phyloP scores from a whole-genome alignment of 2,113 vertebrate species.

The Corythornis cristatus region DNA sequence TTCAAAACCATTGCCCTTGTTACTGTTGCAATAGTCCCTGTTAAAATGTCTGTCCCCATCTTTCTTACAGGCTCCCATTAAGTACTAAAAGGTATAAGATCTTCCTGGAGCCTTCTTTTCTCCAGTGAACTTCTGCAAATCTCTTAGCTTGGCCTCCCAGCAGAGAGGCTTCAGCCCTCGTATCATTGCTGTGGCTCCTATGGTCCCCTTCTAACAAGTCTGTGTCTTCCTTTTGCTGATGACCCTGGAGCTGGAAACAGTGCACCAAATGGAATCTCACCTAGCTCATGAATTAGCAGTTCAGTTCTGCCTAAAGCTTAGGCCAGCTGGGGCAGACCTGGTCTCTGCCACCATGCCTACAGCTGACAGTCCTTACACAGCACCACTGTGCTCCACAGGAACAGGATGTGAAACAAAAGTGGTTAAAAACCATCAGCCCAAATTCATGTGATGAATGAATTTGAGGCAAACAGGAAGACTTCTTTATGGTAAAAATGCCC shows the following conservation, averaged over 20 bases:
- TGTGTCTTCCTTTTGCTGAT: neutral
- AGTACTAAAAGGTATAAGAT: neutral
- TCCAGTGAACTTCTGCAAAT: neutral
- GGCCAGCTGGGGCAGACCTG: rapidly evolving
- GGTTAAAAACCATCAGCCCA: neutral
- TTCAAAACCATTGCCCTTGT: neutral
- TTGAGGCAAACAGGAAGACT: slow-evolving; percentile 15
- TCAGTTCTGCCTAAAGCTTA: neutral
- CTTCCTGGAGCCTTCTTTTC: neutral
- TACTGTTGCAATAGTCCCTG: neutral
- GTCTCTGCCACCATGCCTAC: neutral
- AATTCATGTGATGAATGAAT: neutral
- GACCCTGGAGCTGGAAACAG: neutral
- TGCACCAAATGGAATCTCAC: neutral
- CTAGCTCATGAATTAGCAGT: neutral
- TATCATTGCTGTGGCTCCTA: neutral
- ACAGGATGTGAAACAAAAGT: slow-evolving; percentile 35
- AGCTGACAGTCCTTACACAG: neutral
- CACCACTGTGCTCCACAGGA: rapidly evolving
- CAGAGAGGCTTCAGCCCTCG: neutral
- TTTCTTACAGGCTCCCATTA: neutral
- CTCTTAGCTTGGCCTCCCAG: neutral
- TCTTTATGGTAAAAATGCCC: neutral
- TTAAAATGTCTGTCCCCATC: neutral
- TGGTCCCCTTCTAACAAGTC: neutral